A percentile compares a stretch with the other conserved stretches of the same genome.
Evolutionary conservation across 2,113 vertebrate genomes (phyloP).

Genomic region (Cyanocitta stelleri): DNA sequence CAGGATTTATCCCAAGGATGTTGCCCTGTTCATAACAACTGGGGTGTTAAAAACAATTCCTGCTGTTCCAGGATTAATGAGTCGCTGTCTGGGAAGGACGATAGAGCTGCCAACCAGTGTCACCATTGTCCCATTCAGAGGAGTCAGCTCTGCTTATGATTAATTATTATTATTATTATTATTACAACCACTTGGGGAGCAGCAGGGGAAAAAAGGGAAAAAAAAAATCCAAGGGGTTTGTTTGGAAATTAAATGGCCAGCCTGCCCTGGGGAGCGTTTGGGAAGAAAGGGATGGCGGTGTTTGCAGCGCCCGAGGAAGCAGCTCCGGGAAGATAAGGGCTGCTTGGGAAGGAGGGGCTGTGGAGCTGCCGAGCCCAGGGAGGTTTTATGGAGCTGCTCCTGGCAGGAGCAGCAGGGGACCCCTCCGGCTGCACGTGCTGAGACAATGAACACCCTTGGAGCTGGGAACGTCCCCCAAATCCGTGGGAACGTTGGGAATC

Average conservation of each 20-base stretch:
- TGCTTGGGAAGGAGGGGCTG: background rate
- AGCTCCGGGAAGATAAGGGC: background rate
- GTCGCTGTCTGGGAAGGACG: slow-evolving; percentile 15
- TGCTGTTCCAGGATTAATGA: slow-evolving; percentile 15
- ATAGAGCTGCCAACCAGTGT: background rate
- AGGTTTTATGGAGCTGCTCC: background rate
- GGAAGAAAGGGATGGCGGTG: background rate
- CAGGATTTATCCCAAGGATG: background rate
- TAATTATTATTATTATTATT: slow-evolving; percentile 62
- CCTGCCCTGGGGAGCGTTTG: background rate
- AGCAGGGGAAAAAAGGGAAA: background rate
- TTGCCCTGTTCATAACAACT: background rate
- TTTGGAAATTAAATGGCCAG: slow-evolving; percentile 26
- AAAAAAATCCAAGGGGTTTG: background rate
- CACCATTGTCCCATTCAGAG: slow-evolving; percentile 19
- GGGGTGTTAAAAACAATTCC: background rate
- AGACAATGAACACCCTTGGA: rapidly evolving
- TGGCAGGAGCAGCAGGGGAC: background rate
- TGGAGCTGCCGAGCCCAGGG: background rate
- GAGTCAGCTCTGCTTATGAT: background rate
- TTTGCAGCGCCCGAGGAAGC: background rate
- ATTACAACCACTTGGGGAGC: slow-evolving; percentile 35
- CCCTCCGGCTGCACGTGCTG: rapidly evolving
- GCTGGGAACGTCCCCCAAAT: background rate
- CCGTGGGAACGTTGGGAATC: rapidly evolving